phyloP scores from a whole-genome alignment of 2,113 vertebrate genomes.

The Neopipo cinnamomea region DNA sequence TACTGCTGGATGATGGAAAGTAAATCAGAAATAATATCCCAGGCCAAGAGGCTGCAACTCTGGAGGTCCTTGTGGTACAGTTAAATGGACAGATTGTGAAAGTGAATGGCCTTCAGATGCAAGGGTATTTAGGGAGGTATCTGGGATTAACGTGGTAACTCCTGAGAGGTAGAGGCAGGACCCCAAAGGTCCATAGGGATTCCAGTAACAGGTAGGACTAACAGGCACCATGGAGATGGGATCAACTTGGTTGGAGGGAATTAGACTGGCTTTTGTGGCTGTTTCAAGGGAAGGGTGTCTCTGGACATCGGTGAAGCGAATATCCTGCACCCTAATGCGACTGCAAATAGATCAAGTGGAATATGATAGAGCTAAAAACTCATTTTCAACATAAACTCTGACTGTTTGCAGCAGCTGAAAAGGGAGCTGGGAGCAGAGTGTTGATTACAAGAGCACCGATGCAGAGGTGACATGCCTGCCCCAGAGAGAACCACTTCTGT shows the following conservation, averaged over 20 bases:
- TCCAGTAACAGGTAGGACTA: neutral
- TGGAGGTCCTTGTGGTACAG: neutral
- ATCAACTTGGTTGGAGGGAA: rapidly evolving
- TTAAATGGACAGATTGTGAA: neutral
- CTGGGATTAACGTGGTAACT: neutral
- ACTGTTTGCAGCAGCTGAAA: neutral
- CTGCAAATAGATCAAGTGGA: neutral
- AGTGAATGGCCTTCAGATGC: neutral
- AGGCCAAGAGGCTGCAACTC: neutral
- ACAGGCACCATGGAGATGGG: neutral
- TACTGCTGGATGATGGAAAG: neutral
- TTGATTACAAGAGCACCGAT: neutral
- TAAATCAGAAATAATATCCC: neutral
- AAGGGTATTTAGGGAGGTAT: neutral
- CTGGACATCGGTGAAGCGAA: neutral
- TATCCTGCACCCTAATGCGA: neutral
- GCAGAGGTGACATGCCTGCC: rapidly evolving
- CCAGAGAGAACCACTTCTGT: neutral
- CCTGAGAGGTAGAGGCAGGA: neutral
- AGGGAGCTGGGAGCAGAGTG: neutral
- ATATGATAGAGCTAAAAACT: rapidly evolving
- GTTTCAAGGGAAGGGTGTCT: neutral
- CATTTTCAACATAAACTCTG: neutral
- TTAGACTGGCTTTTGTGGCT: neutral
- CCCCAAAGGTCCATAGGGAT: rapidly evolving